Evolutionary conservation across 1,140 invertebrate species (phyloP), one percentile per base, ranked within the genome.

Genomic region (Mylabris phalerata): DNA sequence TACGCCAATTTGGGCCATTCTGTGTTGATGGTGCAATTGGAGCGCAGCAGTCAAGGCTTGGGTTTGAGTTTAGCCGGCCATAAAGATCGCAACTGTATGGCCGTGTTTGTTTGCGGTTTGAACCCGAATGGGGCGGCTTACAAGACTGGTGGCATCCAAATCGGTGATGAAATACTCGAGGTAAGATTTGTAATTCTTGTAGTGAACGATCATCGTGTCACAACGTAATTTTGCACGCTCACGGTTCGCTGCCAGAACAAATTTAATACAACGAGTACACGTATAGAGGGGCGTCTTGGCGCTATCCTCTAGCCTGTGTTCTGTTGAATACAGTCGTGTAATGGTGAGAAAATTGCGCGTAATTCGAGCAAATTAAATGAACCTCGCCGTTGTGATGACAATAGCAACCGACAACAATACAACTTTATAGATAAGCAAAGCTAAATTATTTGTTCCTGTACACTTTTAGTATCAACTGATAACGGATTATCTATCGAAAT

Each of bases 81-180:
- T 77, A 87, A 89, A 68, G 94, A 98, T 73, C 81, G 95, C 11
- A 92, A 87, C 67, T 89, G 91, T 67, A 98, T 98, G 93, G 92
- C 91, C 19, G 93, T 96, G 43, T 98, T 97, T 76, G 85, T 99
- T 38, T 95, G 93, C 66, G 96, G 94, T 5, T 81, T 99, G 11
- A 88, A 98, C 76, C 92, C 94, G 0, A 87, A 86, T 1, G 94
- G 95, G 19, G 78, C 85, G 0, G 88, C 93, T 39, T 83, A 75
- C 54, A 84, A 84, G 59, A 84, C 87, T 27, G 86, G 88, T 3
- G 79, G 86, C 5, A 82, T 99, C 2, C 80, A 86, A 69, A 84
- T 97, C 27, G 96, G 95, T 1, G 97, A 99, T 73, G 95, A 98
- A 75, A 88, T 99, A 61, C 77, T 98, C 9, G 95, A 98, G 82